Percentiles rank a stretch among this genome's conserved stretches.
Conservation (phyloP, 2,888 invertebrate genomes). For the Pantelozetes paolii region DNA sequence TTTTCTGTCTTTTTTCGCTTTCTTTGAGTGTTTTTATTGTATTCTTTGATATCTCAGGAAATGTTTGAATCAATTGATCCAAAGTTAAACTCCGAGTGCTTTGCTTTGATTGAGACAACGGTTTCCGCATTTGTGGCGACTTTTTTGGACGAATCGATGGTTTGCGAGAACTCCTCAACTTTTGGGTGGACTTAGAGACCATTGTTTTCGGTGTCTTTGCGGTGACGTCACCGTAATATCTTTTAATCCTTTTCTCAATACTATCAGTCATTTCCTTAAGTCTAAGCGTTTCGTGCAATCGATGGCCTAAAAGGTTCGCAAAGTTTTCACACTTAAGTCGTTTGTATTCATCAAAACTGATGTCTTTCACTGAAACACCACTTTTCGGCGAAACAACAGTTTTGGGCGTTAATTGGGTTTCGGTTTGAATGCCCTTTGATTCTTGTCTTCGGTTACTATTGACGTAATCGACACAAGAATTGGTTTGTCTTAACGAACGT, state of each 20-base stretch:
- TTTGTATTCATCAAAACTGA: constrained; percentile 18
- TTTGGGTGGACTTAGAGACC: not conserved
- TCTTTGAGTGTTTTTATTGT: constrained; percentile 8
- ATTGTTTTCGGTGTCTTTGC: not conserved
- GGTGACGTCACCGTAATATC: constrained; percentile 21
- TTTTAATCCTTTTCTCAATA: constrained; percentile 4
- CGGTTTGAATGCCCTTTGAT: constrained; percentile 5
- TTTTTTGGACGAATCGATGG: not conserved
- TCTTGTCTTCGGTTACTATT: constrained; percentile 5
- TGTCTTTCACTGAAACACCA: not conserved
- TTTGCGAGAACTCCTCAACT: not conserved
- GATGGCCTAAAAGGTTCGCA: not conserved
- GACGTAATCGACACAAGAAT: not conserved
- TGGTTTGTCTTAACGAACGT: not conserved
- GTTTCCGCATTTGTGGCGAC: not conserved
- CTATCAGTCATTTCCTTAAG: not conserved
- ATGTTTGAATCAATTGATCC: not conserved
- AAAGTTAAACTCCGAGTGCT: not conserved
- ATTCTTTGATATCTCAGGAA: constrained; percentile 3
- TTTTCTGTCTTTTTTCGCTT: constrained; percentile 9
- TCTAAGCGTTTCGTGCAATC: constrained; percentile 16
- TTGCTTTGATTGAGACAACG: not conserved
- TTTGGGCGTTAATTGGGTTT: not conserved
- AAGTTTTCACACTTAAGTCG: not conserved
- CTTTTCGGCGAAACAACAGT: not conserved